Evolutionary conservation across 2,113 vertebrate species (phyloP).

Genomic region (Cheilinus undulatus): DNA sequence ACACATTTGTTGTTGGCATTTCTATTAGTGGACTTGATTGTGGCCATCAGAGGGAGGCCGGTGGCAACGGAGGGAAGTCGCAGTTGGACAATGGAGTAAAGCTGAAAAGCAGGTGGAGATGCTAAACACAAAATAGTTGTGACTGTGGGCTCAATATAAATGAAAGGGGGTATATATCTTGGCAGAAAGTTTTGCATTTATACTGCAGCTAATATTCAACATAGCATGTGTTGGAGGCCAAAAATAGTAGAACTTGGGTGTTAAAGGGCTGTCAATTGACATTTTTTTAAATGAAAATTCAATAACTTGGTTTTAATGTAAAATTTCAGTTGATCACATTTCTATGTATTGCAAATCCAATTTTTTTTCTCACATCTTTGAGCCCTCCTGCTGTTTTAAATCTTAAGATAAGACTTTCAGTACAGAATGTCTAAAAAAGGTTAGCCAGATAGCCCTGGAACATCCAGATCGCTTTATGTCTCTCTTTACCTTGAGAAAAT

Average conservation of each 20-base stretch:
- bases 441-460: conserved; percentile 32
- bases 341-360: too few relatives aligned
- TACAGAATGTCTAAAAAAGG: conserved; percentile 13
- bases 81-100: neutral
- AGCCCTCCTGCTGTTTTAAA: too few relatives aligned
- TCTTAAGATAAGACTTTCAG: neutral
- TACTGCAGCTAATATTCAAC: too few relatives aligned
- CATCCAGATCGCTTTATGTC: conserved; percentile 30
- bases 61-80: neutral
- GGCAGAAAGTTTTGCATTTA: too few relatives aligned
- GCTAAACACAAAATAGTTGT: too few relatives aligned
- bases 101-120: neutral
- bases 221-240: too few relatives aligned
- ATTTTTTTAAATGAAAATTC: too few relatives aligned
- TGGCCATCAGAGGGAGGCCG: conserved; percentile 20
- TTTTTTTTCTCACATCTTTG: too few relatives aligned
- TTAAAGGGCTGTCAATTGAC: too few relatives aligned
- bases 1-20: conserved; percentile 40
- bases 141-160: neutral
- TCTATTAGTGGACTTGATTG: conserved; percentile 43
- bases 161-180: neutral
- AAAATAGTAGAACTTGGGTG: too few relatives aligned
- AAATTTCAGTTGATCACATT: too few relatives aligned
- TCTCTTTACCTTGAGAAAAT: conserved; percentile 50
- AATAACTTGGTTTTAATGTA: too few relatives aligned